A percentile compares a stretch with the other conserved stretches of the same genome.
Conservation (phyloP, 2,113 vertebrate species). For the Chauna torquata region DNA sequence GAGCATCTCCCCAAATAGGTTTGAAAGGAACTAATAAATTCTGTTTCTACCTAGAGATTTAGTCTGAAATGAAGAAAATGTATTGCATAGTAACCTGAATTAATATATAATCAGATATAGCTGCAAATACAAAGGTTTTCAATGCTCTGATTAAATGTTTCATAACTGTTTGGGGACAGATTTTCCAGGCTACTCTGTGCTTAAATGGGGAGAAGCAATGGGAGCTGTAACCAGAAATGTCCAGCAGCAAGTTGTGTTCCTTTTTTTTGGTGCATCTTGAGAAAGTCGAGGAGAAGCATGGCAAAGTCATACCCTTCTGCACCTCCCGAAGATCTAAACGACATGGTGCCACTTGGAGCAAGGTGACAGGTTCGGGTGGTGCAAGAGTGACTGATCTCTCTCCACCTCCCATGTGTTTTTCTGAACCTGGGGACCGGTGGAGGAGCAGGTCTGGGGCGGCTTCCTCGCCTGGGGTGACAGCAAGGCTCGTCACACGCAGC, state of each 20-base stretch:
- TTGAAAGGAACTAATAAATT: not conserved
- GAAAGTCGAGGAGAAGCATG: no score
- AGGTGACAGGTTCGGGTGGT: not conserved
- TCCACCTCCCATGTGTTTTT: not conserved
- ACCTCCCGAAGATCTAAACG: no score
- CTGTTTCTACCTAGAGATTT: not conserved
- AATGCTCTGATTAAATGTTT: not conserved
- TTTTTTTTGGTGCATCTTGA: not conserved
- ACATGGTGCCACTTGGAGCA: not conserved
- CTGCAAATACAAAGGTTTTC: not conserved
- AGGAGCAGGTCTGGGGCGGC: not conserved
- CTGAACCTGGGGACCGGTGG: not conserved
- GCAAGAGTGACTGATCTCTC: not conserved
- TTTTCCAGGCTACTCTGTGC: not conserved
- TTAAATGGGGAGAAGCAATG: no score
- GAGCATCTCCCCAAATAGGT: not conserved
- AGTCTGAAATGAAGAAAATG: not conserved
- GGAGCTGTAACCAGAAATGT: not conserved
- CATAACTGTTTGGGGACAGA: not conserved
- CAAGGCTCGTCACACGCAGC: not conserved
- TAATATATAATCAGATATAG: not conserved
- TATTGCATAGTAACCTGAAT: not conserved
- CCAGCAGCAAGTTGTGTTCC: not conserved
- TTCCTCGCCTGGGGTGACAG: accelerated
- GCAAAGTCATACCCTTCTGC: not conserved